Evolutionary conservation across 2,797 vertebrate species (phyloP).

Genomic region (Telmatherina bonti): DNA sequence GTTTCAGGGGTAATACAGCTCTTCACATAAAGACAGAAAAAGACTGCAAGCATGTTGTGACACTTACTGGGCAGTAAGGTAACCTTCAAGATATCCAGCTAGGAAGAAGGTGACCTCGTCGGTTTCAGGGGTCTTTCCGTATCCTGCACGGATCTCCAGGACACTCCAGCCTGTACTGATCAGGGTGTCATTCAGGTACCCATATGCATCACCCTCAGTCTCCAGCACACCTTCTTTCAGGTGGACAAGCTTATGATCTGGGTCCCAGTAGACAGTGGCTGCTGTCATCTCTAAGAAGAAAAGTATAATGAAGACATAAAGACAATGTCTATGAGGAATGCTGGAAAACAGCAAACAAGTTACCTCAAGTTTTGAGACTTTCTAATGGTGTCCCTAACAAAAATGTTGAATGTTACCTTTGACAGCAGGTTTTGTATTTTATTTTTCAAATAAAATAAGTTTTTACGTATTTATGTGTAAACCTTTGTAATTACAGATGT

Average conservation of each 20-base stretch:
- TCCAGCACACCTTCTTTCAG: constrained; percentile 86
- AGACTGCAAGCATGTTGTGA: background rate
- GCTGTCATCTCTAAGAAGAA: constrained; percentile 62
- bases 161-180: constrained; percentile 88
- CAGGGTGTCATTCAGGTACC: constrained; percentile 89
- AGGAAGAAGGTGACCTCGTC: constrained; percentile 88
- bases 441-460: too few species aligned
- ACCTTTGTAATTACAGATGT: background rate
- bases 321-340: background rate
- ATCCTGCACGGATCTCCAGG: constrained; percentile 90
- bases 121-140: constrained; percentile 79
- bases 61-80: constrained; percentile 90
- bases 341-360: too few species aligned
- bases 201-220: constrained; percentile 86
- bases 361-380: too few species aligned
- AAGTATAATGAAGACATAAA: background rate
- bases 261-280: constrained; percentile 90
- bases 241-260: constrained; percentile 74
- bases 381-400: too few species aligned
- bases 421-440: too few species aligned
- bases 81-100: constrained; percentile 92
- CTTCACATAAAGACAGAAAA: background rate
- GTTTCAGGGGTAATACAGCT: background rate
- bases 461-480: too few species aligned
- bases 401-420: too few species aligned